Evolutionary conservation across 2,888 invertebrate species (phyloP).

Genomic region (Pseudococcus jackbeardsleyi): DNA sequence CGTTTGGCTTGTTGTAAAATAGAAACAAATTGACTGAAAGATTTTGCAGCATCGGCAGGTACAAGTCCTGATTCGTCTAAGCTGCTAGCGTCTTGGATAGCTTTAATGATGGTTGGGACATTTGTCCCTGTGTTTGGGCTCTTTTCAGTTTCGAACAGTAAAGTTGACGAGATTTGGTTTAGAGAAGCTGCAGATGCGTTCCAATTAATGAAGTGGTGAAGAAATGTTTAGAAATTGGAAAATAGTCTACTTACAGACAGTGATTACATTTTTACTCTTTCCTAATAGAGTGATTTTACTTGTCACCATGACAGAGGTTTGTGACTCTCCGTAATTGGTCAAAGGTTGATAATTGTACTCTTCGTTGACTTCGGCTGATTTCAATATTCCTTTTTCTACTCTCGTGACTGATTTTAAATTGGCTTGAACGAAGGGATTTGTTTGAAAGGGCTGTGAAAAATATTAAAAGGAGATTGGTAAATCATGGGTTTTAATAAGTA

Average conservation of each 20-base stretch:
- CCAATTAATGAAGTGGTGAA: background rate
- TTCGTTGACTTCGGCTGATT: slow-evolving; percentile 49
- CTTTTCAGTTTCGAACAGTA: slow-evolving; percentile 56
- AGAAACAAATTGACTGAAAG: slow-evolving; percentile 78
- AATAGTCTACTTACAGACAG: background rate
- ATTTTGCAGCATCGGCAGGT: slow-evolving; percentile 70
- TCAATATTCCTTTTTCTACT: slow-evolving; percentile 58
- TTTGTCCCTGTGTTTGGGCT: background rate
- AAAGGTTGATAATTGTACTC: slow-evolving; percentile 61
- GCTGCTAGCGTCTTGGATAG: slow-evolving; percentile 61
- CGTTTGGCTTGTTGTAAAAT: slow-evolving; percentile 78
- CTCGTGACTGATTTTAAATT: slow-evolving; percentile 47
- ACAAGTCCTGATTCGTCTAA: slow-evolving; percentile 39
- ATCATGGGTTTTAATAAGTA: background rate
- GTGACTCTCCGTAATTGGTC: slow-evolving; percentile 51
- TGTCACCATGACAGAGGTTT: slow-evolving; percentile 44
- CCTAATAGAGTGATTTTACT: slow-evolving; percentile 35
- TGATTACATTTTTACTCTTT: slow-evolving; percentile 40
- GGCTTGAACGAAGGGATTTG: slow-evolving; percentile 64
- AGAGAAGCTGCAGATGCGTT: background rate
- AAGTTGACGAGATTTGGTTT: slow-evolving; percentile 16
- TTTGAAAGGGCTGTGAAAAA: slow-evolving; percentile 35
- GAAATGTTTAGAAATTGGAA: too few species aligned
- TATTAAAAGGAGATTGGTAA: background rate
- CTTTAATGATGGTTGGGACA: slow-evolving; percentile 43